phyloP scores from a whole-genome alignment of 2,797 vertebrate species.

The Pempheris klunzingeri region DNA sequence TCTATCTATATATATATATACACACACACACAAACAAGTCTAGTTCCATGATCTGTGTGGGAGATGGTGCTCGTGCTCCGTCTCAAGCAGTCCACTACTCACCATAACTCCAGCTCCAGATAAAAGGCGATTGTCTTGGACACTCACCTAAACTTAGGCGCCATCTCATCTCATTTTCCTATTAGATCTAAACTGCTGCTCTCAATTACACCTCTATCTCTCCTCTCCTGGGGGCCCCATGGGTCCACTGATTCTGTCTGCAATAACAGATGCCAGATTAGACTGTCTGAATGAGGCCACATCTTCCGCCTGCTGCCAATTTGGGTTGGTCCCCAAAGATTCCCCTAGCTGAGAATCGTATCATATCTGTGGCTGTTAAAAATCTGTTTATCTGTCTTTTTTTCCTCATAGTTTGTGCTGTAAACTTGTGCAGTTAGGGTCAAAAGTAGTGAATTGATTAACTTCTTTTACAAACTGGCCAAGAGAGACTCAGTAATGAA shows the following conservation, averaged over 20 bases:
- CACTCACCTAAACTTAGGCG: conserved; percentile 72
- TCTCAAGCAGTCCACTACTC: conserved; percentile 44
- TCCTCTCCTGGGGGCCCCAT: conserved; percentile 59
- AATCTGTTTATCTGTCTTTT: conserved; percentile 62
- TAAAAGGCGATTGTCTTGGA: conserved; percentile 70
- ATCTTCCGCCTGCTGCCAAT: conserved; percentile 75
- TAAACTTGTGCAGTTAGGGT: conserved; percentile 31
- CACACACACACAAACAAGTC: too few relatives aligned
- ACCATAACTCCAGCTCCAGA: conserved; percentile 45
- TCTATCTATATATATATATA: too few relatives aligned
- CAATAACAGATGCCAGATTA: conserved; percentile 85
- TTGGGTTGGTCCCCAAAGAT: conserved; percentile 71
- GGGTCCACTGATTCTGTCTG: conserved; percentile 76
- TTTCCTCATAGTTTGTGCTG: conserved; percentile 35
- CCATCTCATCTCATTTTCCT: conserved; percentile 83
- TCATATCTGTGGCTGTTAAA: conserved; percentile 65
- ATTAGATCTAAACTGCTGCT: conserved; percentile 82
- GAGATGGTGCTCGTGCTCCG: neutral
- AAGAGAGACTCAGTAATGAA: conserved; percentile 14
- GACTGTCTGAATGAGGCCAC: conserved; percentile 77
- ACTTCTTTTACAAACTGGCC: conserved; percentile 19
- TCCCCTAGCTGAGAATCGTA: conserved; percentile 62
- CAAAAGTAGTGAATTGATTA: conserved; percentile 40
- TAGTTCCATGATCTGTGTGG: conserved; percentile 13
- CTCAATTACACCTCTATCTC: conserved; percentile 78